Conservation (phyloP, 2,113 vertebrate species). For the Alethe castanea region DNA sequence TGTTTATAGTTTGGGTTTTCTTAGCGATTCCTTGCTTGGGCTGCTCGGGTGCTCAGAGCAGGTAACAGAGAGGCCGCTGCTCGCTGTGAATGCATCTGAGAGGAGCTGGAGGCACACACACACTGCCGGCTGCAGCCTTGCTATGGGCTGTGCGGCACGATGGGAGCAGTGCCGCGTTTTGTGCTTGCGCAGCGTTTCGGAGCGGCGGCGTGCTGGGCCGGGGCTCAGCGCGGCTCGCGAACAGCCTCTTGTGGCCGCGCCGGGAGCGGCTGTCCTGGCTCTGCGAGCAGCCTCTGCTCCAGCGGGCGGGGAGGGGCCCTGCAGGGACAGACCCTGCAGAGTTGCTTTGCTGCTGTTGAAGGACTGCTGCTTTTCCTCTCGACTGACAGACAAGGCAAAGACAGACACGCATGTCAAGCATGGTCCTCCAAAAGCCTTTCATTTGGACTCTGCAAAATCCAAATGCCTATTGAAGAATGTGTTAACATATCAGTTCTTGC, state of each 20-base stretch:
- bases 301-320: neutral
- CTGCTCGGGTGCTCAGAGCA: neutral
- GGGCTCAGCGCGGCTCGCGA: neutral
- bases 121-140: neutral
- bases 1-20: neutral
- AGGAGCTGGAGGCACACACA: neutral
- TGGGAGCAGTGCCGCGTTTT: neutral
- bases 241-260: slow-evolving; percentile 46
- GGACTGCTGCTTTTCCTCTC: neutral
- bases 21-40: neutral
- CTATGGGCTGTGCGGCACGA: neutral
- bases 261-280: neutral
- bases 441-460: neutral
- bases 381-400: neutral
- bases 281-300: neutral
- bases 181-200: neutral
- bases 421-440: neutral
- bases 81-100: neutral
- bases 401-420: neutral
- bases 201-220: neutral
- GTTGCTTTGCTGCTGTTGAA: neutral
- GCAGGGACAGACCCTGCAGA: neutral
- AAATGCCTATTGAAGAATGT: neutral
- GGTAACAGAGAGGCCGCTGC: neutral
- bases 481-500: neutral